Base-by-base conservation (phyloP, 2,888 invertebrate genomes). In the Spilarctia lutea region DNA sequence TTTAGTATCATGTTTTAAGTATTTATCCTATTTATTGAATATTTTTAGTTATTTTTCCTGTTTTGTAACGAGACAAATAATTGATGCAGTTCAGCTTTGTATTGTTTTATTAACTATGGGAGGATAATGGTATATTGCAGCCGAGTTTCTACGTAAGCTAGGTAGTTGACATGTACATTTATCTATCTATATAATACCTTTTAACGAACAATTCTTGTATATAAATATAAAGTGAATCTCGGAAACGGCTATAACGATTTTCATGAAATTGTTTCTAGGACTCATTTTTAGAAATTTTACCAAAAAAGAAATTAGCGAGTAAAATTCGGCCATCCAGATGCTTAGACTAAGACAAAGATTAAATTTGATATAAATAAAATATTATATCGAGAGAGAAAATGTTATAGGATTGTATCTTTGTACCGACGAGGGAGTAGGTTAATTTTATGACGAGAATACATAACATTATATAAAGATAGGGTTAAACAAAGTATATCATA, bases 11-110 rank as follows among this genome's bases (percentile, higher is more conserved):
- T 60, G 56, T 30, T 72, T 56, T 69, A 69, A 35, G 35, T 35
- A 56, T 16, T 69, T 69, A 56, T 69, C 52, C 33, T 56, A 27
- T 45, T 27, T 18, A 10, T 45, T 35, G n/a, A n/a, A 11, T 66
- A 66, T 35, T 3, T 35, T 3, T 35, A 33, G 35, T 6, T 77
- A 76, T 68, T 74, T 69, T 73, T 70, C 77, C 75, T 79, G 75
- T 71, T 79, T 74, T 30, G 75, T 45, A 30, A 42, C 18, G 20
- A 20, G 3, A 24, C 68, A 45, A 45, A 33, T 68, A 30, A 48
- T 11, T 68, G n/a, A 27, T n/a, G 60, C 18, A 30, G 30, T 30
- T 63, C 18, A 63, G 30, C 7, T 30, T 30, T 16, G 18, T 30
- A 18, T 60, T 30, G 27, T 60, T 60, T 4, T 27, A 27, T 16